These are phyloP conservation scores for Florisuga fusca DNA, from an alignment of 2,797 vertebrate genomes.

Conservation along the genomic window DNA sequence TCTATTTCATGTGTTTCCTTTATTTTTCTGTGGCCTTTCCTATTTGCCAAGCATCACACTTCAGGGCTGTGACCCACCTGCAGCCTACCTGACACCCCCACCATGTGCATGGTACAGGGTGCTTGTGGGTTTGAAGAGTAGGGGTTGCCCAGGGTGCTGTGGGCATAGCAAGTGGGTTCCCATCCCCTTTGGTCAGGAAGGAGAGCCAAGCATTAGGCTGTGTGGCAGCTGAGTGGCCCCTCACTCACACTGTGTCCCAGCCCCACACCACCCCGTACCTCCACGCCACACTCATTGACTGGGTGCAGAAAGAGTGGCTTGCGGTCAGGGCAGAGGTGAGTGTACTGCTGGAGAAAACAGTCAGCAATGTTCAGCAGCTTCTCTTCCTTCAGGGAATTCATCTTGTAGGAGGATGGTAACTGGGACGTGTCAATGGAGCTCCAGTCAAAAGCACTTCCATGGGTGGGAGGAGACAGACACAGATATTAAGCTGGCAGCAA, in stretches of 20 bases:
- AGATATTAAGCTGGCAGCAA: neutral
- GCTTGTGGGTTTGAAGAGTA: neutral
- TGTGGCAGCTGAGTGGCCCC: neutral
- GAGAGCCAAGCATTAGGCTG: neutral
- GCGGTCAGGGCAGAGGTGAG: constrained; percentile 84
- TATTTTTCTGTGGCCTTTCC: neutral
- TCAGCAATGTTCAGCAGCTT: constrained; percentile 80
- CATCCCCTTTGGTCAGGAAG: neutral
- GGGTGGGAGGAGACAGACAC: neutral
- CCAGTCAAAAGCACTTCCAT: constrained; percentile 36
- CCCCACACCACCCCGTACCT: constrained; percentile 70
- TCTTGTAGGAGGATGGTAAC: constrained; percentile 81
- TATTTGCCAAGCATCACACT: fast-evolving
- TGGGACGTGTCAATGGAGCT: constrained; percentile 48
- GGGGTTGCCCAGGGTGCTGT: neutral
- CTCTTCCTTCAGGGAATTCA: constrained; percentile 80
- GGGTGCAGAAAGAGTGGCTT: constrained; percentile 86
- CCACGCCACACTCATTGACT: constrained; percentile 84
- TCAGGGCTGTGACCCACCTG: neutral
- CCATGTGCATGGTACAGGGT: fast-evolving
- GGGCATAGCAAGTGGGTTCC: neutral
- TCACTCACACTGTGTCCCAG: neutral
- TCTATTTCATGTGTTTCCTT: neutral
- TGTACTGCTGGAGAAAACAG: constrained; percentile 85
- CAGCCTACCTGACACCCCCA: neutral